These are phyloP conservation scores for Tympanuchus pallidicinctus DNA, from an alignment of 2,113 vertebrate species.

Conservation along the genomic window DNA sequence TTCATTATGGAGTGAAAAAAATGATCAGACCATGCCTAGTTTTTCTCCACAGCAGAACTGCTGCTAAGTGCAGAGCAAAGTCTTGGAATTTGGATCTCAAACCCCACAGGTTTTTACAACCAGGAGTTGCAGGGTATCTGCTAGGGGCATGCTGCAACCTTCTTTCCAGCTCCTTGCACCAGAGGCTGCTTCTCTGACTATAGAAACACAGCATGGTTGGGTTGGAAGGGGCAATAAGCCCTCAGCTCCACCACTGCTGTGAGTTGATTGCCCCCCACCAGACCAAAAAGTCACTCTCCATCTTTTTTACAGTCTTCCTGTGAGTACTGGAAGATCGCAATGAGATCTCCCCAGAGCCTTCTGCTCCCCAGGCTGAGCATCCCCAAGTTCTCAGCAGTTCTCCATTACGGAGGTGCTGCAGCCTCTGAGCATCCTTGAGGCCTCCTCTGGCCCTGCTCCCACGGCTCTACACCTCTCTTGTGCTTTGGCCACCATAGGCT, in stretches of 20 bases:
- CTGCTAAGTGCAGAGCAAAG: neutral
- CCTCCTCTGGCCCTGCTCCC: neutral
- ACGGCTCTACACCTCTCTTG: neutral
- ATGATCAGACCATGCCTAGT: fast-evolving
- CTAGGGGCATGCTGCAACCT: neutral
- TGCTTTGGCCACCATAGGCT: neutral
- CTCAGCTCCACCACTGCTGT: neutral
- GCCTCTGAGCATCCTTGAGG: neutral
- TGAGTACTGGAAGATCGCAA: neutral
- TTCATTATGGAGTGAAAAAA: neutral
- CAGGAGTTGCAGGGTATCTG: neutral
- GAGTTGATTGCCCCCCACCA: neutral
- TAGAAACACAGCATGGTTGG: neutral
- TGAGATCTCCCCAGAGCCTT: neutral
- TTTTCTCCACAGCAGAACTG: fast-evolving
- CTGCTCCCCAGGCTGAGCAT: neutral
- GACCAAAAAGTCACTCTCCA: neutral
- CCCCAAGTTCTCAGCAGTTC: neutral
- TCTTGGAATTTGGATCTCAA: fast-evolving
- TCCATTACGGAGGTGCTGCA: neutral
- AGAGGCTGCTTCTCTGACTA: neutral
- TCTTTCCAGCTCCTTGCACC: neutral
- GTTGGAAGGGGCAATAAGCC: neutral
- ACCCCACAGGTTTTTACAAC: neutral
- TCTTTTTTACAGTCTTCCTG: neutral